Conservation (phyloP, 2,113 vertebrate species). For the Phaethon lepturus region DNA sequence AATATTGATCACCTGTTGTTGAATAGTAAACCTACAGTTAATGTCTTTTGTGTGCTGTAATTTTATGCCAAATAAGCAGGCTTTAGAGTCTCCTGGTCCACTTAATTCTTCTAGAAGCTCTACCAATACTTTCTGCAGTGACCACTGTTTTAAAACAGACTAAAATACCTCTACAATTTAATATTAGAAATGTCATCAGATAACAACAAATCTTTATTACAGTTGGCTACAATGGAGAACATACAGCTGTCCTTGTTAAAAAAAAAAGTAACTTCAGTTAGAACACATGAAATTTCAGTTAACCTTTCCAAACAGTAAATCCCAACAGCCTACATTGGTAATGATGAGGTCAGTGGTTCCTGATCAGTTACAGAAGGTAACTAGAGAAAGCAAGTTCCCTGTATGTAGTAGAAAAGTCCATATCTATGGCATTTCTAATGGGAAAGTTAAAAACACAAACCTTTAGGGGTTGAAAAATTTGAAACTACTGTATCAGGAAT, state of each 20-base stretch:
- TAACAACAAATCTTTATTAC: not conserved
- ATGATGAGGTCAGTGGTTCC: not conserved
- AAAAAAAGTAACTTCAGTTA: not conserved
- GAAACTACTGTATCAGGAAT: not conserved
- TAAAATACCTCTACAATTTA: not conserved
- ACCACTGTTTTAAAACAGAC: not conserved
- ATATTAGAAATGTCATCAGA: not conserved
- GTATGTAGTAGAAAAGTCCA: not conserved
- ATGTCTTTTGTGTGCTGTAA: not conserved
- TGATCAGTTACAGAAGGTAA: not conserved
- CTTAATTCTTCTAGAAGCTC: not conserved
- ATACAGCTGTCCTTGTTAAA: not conserved
- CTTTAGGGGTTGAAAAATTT: not conserved
- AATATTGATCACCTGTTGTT: not conserved
- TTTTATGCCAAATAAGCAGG: not conserved
- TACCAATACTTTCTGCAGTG: not conserved
- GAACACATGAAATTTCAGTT: not conserved
- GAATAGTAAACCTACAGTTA: not conserved
- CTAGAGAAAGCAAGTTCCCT: not conserved
- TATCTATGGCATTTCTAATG: not conserved
- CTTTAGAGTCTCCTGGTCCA: not conserved
- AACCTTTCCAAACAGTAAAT: not conserved
- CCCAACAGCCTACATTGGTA: not conserved
- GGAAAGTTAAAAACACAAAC: not conserved
- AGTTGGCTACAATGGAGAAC: not conserved